Evolutionary conservation across 2,797 vertebrate species (phyloP), one percentile per base, ranked within the genome.

Genomic region (Amblyopsis hoosieri): DNA sequence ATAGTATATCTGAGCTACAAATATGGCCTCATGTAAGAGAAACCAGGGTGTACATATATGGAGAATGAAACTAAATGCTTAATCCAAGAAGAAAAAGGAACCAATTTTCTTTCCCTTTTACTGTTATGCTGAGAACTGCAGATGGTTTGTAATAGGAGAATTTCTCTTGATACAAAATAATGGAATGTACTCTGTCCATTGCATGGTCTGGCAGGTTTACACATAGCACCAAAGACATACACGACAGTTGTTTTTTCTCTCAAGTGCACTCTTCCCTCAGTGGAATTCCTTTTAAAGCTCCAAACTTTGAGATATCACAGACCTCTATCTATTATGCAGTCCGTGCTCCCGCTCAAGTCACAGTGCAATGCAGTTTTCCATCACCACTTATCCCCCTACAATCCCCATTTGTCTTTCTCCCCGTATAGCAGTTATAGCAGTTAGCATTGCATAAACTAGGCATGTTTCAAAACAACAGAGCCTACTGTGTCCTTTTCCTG

Each of bases 231-330:
- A 62, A 17, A 56, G 53, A 55, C 31, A 4, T n/a, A 50, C 54
- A 57, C 15, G 17, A 56, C 8, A 1, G 62, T 63, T 52, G 57
- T 31, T 60, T 47, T 51, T 8, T 15, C 17, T 11, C 17, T 55
- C 12, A 46, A 56, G 53, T 52, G n/a, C 62, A 17, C 62, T 68
- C 54, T 69, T 80, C 45, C 55, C 46, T 29, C 48, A 47, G 46
- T 63, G 45, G 33, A 83, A 57, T 84, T 86, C 71, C 71, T 76
- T 57, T 79, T 15, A 13, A 23, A 61, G 45, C 49, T 56, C 37
- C 9, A 70, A 42, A 69, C 56, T 45, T 15, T 45, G 62, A 85
- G 48, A 77, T 58, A 51, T 45, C 64, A 15, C 71, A 77, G 71
- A 12, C 55, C 5, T 53, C 29, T 10, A n/a, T 77, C 55, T 82